phyloP scores from a whole-genome alignment of 2,797 vertebrate genomes.

The Gymnoscopelus microlampas region DNA sequence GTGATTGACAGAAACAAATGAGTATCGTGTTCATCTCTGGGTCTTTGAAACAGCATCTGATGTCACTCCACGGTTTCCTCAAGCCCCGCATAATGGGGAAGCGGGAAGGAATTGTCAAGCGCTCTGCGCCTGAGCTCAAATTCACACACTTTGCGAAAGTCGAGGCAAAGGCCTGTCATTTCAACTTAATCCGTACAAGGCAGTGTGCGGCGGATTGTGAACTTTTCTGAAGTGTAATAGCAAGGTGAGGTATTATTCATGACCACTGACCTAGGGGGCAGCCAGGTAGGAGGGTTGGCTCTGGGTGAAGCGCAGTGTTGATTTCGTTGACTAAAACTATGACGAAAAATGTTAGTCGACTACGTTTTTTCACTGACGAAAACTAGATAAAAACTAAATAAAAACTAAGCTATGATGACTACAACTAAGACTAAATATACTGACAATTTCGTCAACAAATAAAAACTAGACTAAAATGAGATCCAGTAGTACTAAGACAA shows the following conservation, averaged over 20 bases:
- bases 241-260: conserved; percentile 41
- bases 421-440: too few relatives aligned
- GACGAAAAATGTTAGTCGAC: too few relatives aligned
- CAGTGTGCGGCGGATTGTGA: conserved; percentile 36
- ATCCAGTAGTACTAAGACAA: too few relatives aligned
- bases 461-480: too few relatives aligned
- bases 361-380: too few relatives aligned
- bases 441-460: too few relatives aligned
- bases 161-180: conserved; percentile 54
- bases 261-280: conserved; percentile 45
- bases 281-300: background rate
- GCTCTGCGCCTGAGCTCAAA: conserved; percentile 46
- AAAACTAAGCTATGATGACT: too few relatives aligned
- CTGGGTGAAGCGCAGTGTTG: too few relatives aligned
- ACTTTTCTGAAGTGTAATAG: conserved; percentile 43
- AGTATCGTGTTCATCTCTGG: conserved; percentile 71
- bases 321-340: too few relatives aligned
- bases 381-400: too few relatives aligned
- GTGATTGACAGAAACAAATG: conserved; percentile 80
- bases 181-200: conserved; percentile 56
- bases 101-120: conserved; percentile 36
- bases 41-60: conserved; percentile 51
- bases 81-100: conserved; percentile 42
- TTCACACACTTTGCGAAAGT: conserved; percentile 65
- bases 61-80: conserved; percentile 50